Conservation (phyloP, 2,888 invertebrate genomes). For the Eilema caniola region DNA sequence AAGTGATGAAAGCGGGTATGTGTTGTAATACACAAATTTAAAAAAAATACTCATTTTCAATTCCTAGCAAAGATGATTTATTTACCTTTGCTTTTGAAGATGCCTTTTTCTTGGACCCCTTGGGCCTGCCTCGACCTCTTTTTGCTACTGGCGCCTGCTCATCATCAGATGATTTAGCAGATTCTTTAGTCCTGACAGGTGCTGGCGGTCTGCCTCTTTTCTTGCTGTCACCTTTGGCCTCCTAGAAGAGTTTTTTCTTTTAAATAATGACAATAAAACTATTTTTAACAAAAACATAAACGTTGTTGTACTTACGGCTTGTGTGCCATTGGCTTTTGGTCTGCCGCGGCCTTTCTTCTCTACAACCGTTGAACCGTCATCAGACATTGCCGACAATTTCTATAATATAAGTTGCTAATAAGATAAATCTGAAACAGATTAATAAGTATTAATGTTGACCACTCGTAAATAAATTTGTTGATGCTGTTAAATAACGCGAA, state of each 20-base stretch:
- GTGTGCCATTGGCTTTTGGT: slow-evolving; percentile 84
- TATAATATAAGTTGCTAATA: slow-evolving; percentile 41
- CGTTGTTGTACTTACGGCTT: slow-evolving; percentile 63
- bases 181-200: slow-evolving; percentile 81
- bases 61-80: neutral
- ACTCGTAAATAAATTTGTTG: neutral
- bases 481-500: neutral
- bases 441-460: neutral
- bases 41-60: neutral
- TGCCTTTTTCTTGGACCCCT: slow-evolving; percentile 85
- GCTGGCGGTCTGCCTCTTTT: slow-evolving; percentile 81
- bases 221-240: slow-evolving; percentile 82
- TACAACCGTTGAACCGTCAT: slow-evolving; percentile 83
- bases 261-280: neutral
- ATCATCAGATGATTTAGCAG: slow-evolving; percentile 84
- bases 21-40: neutral
- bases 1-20: slow-evolving; percentile 28
- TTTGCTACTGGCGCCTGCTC: slow-evolving; percentile 85
- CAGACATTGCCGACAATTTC: slow-evolving; percentile 76
- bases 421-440: slow-evolving; percentile 61
- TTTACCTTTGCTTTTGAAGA: slow-evolving; percentile 80
- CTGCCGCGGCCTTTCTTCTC: slow-evolving; percentile 86
- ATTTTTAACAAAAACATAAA: neutral
- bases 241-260: slow-evolving; percentile 58
- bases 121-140: slow-evolving; percentile 86